Conservation (phyloP, 2,797 vertebrate species). For the Brachyrhaphis roseni region DNA sequence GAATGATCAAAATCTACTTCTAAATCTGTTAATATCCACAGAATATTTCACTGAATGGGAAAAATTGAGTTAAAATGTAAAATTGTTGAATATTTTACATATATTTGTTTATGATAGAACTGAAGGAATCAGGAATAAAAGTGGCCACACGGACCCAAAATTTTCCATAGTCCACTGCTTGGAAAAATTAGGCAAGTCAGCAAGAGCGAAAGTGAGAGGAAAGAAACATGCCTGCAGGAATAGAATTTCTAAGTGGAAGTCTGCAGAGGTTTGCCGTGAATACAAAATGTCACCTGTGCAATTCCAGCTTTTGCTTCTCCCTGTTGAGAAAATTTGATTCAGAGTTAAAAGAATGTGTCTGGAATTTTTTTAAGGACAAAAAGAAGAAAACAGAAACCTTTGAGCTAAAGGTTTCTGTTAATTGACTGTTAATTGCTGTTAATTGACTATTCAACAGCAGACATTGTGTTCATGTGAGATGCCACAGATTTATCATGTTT, state of each 20-base stretch:
- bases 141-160: conserved; percentile 3
- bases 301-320: conserved; percentile 61
- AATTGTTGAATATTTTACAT: neutral
- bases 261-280: conserved; percentile 60
- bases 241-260: conserved; percentile 56
- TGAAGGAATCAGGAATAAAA: neutral
- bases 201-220: conserved; percentile 15
- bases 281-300: conserved; percentile 69
- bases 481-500: conserved; percentile 7
- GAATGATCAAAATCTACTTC: neutral
- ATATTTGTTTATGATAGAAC: neutral
- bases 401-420: neutral
- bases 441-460: neutral
- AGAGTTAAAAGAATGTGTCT: conserved; percentile 35
- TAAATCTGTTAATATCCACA: neutral
- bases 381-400: neutral
- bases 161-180: conserved; percentile 3
- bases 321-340: conserved; percentile 63
- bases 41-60: neutral
- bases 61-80: neutral
- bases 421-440: no score
- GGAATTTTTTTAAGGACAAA: conserved; percentile 30
- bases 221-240: conserved; percentile 56
- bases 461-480: conserved; percentile 6
- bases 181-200: conserved; percentile 29